Evolutionary conservation across 2,888 invertebrate genomes (phyloP).

Genomic region (Ormia ochracea): DNA sequence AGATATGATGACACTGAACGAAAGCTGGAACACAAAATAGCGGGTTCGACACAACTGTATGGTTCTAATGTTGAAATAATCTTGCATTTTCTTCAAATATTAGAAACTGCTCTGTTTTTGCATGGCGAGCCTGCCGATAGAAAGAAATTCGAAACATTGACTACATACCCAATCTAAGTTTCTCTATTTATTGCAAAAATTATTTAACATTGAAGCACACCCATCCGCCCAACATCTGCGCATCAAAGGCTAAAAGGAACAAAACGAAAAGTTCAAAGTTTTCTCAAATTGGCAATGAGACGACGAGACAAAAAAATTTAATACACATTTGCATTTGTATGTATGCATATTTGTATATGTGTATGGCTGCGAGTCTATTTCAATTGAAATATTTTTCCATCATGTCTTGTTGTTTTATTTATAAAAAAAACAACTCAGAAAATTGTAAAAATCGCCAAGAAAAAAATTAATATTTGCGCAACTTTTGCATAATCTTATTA

Average conservation of each 20-base stretch:
- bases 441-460: not conserved
- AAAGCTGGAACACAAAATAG: no score
- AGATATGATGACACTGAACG: no score
- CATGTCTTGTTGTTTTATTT: no score
- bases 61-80: no score
- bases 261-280: conserved; percentile 33
- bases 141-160: not conserved
- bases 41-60: no score
- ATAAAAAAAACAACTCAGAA: conserved; percentile 34
- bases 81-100: no score
- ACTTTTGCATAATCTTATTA: no score
- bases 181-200: not conserved
- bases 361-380: no score
- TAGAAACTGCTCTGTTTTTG: no score
- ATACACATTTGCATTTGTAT: not conserved
- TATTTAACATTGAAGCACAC: conserved; percentile 16
- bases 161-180: not conserved
- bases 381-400: conserved; percentile 9
- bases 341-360: no score
- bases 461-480: no score
- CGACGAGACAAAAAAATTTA: not conserved
- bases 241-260: not conserved
- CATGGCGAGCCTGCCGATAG: no score
- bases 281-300: conserved; percentile 39
- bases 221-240: not conserved